phyloP scores from a whole-genome alignment of 2,888 invertebrate species.

The Ischnura elegans region DNA sequence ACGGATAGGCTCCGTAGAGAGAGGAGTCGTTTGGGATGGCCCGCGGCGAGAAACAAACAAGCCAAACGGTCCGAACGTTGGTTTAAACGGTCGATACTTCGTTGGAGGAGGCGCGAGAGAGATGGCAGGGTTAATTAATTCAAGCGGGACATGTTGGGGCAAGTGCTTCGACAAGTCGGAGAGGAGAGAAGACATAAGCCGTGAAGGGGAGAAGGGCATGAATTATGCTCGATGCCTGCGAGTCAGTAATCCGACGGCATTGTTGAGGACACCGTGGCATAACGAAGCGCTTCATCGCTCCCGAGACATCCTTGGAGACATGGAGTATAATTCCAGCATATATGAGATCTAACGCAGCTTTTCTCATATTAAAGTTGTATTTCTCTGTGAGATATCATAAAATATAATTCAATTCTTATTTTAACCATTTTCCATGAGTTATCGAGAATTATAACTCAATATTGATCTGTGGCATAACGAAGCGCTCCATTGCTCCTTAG shows the following conservation, averaged over 20 bases:
- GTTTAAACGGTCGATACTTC: slow-evolving; percentile 25
- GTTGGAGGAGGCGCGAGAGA: background rate
- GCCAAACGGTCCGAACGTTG: background rate
- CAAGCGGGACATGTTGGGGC: slow-evolving; percentile 15
- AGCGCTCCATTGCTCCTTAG: background rate
- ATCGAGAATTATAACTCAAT: too few relatives aligned
- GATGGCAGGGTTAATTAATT: slow-evolving; percentile 3
- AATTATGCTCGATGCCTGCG: background rate
- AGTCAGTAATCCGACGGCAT: background rate
- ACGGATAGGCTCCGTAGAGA: background rate
- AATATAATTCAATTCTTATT: too few relatives aligned
- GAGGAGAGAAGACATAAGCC: background rate
- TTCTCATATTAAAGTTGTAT: too few relatives aligned
- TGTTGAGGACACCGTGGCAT: background rate
- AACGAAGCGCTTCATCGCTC: background rate
- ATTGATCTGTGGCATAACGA: background rate
- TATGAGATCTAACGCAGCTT: background rate
- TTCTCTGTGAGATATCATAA: too few relatives aligned
- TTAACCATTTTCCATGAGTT: too few relatives aligned
- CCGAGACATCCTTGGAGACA: background rate
- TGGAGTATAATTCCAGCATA: background rate
- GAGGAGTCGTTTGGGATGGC: background rate
- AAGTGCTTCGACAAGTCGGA: slow-evolving; percentile 14
- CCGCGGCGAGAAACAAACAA: slow-evolving; percentile 3
- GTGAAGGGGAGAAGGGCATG: background rate